Percentiles rank a stretch among this genome's conserved stretches.
Evolutionary conservation across 2,113 vertebrate genomes (phyloP).

Genomic region (Osmerus mordax): DNA sequence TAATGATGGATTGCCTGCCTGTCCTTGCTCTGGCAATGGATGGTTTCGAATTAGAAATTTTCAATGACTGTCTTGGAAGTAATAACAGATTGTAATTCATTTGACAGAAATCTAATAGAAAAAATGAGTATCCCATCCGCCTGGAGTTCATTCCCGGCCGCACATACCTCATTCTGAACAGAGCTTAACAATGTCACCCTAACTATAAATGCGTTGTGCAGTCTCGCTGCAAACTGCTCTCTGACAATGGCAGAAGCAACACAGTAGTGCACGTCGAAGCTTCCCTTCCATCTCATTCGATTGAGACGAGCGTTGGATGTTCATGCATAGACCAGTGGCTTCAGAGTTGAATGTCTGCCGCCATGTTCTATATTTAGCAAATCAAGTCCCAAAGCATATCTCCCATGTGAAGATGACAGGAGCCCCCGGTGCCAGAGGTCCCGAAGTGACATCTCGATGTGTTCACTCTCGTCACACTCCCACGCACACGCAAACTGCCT

Average conservation of each 20-base stretch:
- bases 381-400: slow-evolving; percentile 62
- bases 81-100: slow-evolving; percentile 61
- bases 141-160: slow-evolving; percentile 18
- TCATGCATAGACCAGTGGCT: slow-evolving; percentile 58
- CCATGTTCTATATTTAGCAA: slow-evolving; percentile 71
- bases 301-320: slow-evolving; percentile 35
- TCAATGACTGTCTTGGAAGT: slow-evolving; percentile 58
- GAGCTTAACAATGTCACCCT: slow-evolving; percentile 4
- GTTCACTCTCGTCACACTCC: slow-evolving; percentile 62
- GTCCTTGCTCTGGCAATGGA: slow-evolving; percentile 44
- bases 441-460: slow-evolving; percentile 71
- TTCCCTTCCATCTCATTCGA: not conserved
- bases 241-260: not conserved
- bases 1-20: slow-evolving; percentile 57
- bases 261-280: not conserved
- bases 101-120: slow-evolving; percentile 59
- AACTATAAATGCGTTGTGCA: slow-evolving; percentile 12
- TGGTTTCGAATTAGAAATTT: slow-evolving; percentile 52
- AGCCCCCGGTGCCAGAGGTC: slow-evolving; percentile 70
- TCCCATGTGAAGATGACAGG: slow-evolving; percentile 73
- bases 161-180: not conserved
- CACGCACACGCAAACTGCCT: slow-evolving; percentile 31
- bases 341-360: slow-evolving; percentile 57
- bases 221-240: slow-evolving; percentile 7
- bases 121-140: slow-evolving; percentile 43